These are phyloP conservation scores for Passer domesticus DNA, from an alignment of 2,113 vertebrate species.

Conservation along the genomic window DNA sequence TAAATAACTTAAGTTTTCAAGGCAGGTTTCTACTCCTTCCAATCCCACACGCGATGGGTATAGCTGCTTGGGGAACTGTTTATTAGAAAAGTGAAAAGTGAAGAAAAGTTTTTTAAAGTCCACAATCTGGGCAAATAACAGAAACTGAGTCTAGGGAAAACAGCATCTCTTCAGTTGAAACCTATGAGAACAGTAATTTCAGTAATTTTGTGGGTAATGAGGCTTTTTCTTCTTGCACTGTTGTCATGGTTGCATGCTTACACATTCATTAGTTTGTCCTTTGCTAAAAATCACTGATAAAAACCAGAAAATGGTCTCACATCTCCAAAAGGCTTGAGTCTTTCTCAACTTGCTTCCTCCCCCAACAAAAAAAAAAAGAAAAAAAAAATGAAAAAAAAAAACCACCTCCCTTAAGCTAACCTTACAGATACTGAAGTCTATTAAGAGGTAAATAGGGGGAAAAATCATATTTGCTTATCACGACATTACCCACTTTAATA, in stretches of 20 bases:
- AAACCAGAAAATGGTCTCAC: background rate
- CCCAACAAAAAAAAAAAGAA: background rate
- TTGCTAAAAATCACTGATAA: slow-evolving; percentile 25
- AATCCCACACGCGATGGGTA: background rate
- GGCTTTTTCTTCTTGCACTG: slow-evolving; percentile 40
- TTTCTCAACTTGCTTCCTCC: background rate
- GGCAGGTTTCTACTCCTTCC: background rate
- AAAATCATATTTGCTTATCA: background rate
- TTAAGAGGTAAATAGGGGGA: background rate
- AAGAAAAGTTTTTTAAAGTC: background rate
- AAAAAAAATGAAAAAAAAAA: too few relatives aligned
- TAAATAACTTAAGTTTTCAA: background rate
- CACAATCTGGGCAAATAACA: background rate
- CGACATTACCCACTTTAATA: background rate
- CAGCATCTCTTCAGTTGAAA: slow-evolving; percentile 14
- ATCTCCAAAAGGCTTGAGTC: background rate
- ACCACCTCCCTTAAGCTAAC: background rate
- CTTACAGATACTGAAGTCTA: background rate
- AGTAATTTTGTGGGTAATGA: slow-evolving; percentile 61
- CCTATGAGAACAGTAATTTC: slow-evolving; percentile 46
- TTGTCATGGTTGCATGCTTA: slow-evolving; percentile 62
- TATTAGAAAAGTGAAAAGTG: background rate
- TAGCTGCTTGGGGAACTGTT: background rate
- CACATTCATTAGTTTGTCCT: slow-evolving; percentile 55
- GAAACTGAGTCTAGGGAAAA: background rate